phyloP scores from a whole-genome alignment of 2,113 vertebrate genomes.

The Corythoichthys haematopterus region DNA sequence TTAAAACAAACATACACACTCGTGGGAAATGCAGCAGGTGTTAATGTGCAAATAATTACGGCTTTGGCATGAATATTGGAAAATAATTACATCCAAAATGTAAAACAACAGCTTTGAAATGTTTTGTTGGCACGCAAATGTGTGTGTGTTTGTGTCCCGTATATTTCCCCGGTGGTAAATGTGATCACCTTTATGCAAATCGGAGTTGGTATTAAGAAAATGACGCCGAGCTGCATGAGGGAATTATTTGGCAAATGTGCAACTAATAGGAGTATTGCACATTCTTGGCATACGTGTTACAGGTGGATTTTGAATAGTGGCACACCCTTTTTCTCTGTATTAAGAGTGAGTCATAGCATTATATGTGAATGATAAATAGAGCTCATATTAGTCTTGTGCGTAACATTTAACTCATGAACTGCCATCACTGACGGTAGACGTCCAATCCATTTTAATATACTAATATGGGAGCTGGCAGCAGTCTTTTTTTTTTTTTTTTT shows the following conservation, averaged over 20 bases:
- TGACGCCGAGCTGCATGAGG: slow-evolving; percentile 34
- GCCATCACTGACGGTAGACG: too few relatives aligned
- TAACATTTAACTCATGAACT: background rate
- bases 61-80: slow-evolving; percentile 67
- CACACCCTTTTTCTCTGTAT: slow-evolving; percentile 5
- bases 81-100: slow-evolving; percentile 78
- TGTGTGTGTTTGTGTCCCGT: slow-evolving; percentile 24
- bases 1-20: slow-evolving; percentile 45
- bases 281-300: slow-evolving; percentile 15
- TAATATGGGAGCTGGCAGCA: too few relatives aligned
- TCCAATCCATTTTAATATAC: too few relatives aligned
- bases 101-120: slow-evolving; percentile 73
- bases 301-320: slow-evolving; percentile 4
- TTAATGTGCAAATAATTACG: slow-evolving; percentile 70
- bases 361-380: background rate
- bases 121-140: slow-evolving; percentile 55
- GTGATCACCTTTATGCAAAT: slow-evolving; percentile 52
- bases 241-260: slow-evolving; percentile 18
- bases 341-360: background rate
- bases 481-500: too few relatives aligned
- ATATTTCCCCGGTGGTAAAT: slow-evolving; percentile 59
- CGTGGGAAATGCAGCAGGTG: slow-evolving; percentile 69
- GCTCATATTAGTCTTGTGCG: background rate
- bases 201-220: slow-evolving; percentile 49
- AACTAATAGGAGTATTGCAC: slow-evolving; percentile 14